Base-by-base conservation (phyloP, 92 coral and sea anemone species). In the Muricea muricata region DNA sequence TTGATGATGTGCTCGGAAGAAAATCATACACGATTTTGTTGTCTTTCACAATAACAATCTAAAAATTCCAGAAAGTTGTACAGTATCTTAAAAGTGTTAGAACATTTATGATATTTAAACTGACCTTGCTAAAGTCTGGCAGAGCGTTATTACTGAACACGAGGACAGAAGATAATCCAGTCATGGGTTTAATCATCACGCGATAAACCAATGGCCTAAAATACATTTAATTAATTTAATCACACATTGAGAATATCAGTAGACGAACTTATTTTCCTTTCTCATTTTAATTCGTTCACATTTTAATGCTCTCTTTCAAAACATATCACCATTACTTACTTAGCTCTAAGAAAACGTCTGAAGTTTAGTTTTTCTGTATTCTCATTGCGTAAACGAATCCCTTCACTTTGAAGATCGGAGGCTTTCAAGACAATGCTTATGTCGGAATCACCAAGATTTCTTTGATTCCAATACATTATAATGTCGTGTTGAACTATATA, bases 401-500 rank as follows among this genome's bases (percentile, higher is more conserved):
- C 37, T 7, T 63, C 70, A 14, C 37, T 63, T 25, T 28, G 70
- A 63, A 0, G 14, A n/a, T 10, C 30, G 28, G 70, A 28, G 3
- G 37, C 70, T 32, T 63, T 10, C 20, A 63, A 28, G 30, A 30
- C 39, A 28, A 63, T 4, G 30, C 30, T 18, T 5, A 63, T 13
- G 60, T 52, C 60, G 60, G 23, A 5, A 63, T 63, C 39, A 63
- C 37, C 37, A 17, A 26, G 35, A 28, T 10, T 15, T 31, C n/a
- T 63, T 6, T 29, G 6, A 1, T 37, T 25, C 70, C 70, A 63
- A 30, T 63, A 63, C 70, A 63, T 63, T 10, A 63, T 17, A 18
- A 63, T 63, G 39, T 63, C 70, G 70, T 26, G 70, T 63, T 63
- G 70, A 63, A 63, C 70, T 63, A 28, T 0, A 25, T 28, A 63